phyloP scores from a whole-genome alignment of 2,888 invertebrate genomes.

The Apotomis turbidana region DNA sequence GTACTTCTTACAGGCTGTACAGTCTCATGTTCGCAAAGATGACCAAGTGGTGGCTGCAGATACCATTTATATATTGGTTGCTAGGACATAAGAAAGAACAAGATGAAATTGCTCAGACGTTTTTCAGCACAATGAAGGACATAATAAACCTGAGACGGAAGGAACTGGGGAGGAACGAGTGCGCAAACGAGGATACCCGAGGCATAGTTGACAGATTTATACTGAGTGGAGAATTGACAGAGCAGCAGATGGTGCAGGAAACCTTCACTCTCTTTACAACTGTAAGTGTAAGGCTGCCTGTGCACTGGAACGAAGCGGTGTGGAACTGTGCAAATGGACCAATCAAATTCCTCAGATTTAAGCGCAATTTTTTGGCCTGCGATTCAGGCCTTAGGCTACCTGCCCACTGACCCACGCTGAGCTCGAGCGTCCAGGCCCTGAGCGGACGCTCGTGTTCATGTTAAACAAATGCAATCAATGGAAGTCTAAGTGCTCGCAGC shows the following conservation, averaged over 20 bases:
- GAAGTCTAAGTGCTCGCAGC: no score
- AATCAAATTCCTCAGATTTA: no score
- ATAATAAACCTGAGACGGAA: slow-evolving; percentile 57
- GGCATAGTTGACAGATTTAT: slow-evolving; percentile 67
- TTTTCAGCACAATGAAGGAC: slow-evolving; percentile 58
- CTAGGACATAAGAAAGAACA: slow-evolving; percentile 54
- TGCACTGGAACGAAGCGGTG: no score
- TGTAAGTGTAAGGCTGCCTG: slow-evolving; percentile 51
- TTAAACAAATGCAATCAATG: no score
- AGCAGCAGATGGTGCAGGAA: slow-evolving; percentile 61
- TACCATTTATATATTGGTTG: slow-evolving; percentile 64
- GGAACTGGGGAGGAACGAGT: slow-evolving; percentile 46
- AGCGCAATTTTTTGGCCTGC: no score
- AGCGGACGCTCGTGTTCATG: no score
- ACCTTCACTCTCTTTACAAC: slow-evolving; percentile 68
- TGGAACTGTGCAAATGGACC: no score
- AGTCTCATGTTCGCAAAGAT: slow-evolving; percentile 62
- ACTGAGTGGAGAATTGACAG: slow-evolving; percentile 58
- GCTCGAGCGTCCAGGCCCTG: no score
- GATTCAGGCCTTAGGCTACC: no score
- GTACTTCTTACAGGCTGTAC: slow-evolving; percentile 57
- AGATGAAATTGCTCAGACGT: slow-evolving; percentile 47
- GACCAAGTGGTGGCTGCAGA: slow-evolving; percentile 70
- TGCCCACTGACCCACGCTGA: no score
- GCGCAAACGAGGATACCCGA: slow-evolving; percentile 51